Base-by-base conservation (phyloP, 2,888 invertebrate genomes). In the Drosophila atroscutellata region DNA sequence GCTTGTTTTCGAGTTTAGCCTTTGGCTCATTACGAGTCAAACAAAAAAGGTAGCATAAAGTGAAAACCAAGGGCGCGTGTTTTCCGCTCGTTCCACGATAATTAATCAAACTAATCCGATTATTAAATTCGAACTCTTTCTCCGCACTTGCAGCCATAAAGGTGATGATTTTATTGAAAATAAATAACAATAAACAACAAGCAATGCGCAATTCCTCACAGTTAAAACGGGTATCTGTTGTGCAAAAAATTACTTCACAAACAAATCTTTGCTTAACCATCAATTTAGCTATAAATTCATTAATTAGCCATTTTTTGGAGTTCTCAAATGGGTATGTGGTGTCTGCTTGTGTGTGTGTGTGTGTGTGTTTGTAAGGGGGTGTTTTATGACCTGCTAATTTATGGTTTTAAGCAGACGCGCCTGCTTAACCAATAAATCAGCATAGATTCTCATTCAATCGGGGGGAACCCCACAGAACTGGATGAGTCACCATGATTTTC, bases 21-120 rank as follows among this genome's bases (percentile, higher is more conserved):
- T 65, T 72, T 37, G 18, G 26, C 50, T 70, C 65, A 75, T 80
- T 75, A 52, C 50, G 49, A n/a, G 1, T 26, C 55, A 50, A 56
- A 60, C 47, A 55, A 57, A 51, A 61, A 34, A 28, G 24, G 11
- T 15, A 5, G 32, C n/a, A 32, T 24, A 34, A n/a, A 6, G 24
- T 30, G 26, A 11, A 39, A 67, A 84, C 77, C 80, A 83, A 82
- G 72, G 86, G 63, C 64, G 60, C 66, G 72, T 72, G 69, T 68
- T 68, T 67, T 37, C 13, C 37, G 26, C 34, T 30, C 15, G 5
- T 37, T 59, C 55, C 55, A 68, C 37, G 70, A 60, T 39, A 82
- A 86, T 86, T 86, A 86, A 86, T 90, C 86, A 88, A 78, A 64
- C 74, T 78, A 80, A 90, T 72, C 83, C 63, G 77, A 76, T 90